Evolutionary conservation across 2,113 vertebrate genomes (phyloP).

Genomic region (cattle (Bos taurus)): DNA sequence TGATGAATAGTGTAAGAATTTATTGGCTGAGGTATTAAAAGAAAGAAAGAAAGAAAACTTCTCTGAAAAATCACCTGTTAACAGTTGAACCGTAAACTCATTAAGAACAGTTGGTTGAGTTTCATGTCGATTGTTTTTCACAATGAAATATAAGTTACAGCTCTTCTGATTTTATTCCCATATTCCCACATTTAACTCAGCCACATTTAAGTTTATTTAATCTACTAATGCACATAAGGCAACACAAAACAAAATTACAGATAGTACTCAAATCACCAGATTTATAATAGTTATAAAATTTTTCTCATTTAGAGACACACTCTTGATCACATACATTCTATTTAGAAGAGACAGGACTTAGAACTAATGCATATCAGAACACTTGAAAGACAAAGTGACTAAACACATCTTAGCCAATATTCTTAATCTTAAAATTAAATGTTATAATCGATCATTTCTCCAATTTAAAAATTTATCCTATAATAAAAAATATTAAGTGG

Average conservation of each 20-base stretch:
- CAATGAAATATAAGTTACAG: neutral
- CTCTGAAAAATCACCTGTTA: neutral
- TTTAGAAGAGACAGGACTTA: neutral
- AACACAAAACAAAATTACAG: neutral
- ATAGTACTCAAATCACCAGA: neutral
- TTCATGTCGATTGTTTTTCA: neutral
- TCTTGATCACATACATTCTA: neutral
- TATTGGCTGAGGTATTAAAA: neutral
- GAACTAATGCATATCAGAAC: neutral
- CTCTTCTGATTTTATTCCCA: neutral
- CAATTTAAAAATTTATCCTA: neutral
- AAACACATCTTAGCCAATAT: neutral
- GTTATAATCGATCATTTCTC: neutral
- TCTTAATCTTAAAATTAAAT: conserved; percentile 28
- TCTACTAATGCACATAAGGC: neutral
- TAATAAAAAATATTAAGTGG: neutral
- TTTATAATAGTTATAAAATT: neutral
- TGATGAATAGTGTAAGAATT: neutral
- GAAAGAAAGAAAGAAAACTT: neutral
- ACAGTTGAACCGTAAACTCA: neutral
- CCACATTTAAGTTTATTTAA: neutral
- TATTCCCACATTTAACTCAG: neutral
- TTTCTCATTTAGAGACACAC: neutral
- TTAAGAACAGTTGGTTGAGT: neutral
- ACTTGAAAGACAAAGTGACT: neutral